Conservation (phyloP, 1,140 invertebrate genomes). For the Sitodiplosis mosellana region DNA sequence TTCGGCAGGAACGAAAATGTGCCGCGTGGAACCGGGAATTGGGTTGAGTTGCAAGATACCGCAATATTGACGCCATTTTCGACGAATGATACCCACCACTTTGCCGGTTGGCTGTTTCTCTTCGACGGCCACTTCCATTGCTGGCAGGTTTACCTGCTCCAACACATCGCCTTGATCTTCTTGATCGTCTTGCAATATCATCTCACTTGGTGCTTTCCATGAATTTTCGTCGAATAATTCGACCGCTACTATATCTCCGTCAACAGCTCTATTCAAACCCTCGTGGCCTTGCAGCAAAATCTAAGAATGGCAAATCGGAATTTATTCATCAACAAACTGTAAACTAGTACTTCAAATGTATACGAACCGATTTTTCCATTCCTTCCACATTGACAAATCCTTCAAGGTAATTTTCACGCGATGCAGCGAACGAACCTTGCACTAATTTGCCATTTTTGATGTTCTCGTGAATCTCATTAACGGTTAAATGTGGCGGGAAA, state of each 20-base stretch:
- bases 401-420: constrained; percentile 86
- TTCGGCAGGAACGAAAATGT: constrained; percentile 82
- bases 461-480: constrained; percentile 54
- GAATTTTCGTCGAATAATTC: constrained; percentile 76
- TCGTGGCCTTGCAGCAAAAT: constrained; percentile 76
- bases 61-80: constrained; percentile 95
- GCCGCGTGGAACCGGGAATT: constrained; percentile 48
- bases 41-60: constrained; percentile 74
- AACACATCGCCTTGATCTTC: constrained; percentile 42
- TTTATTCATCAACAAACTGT: background rate
- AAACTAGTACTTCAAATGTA: constrained; percentile 2
- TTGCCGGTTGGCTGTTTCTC: constrained; percentile 52
- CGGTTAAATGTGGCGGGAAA: constrained; percentile 73
- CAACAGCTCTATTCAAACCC: constrained; percentile 84
- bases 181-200: constrained; percentile 68
- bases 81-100: constrained; percentile 85
- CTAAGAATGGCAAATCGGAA: constrained; percentile 28
- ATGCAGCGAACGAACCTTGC: constrained; percentile 72
- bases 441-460: constrained; percentile 58
- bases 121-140: constrained; percentile 15
- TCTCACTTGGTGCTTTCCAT: constrained; percentile 74
- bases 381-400: constrained; percentile 70
- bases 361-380: constrained; percentile 50
- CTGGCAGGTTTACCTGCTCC: constrained; percentile 28
- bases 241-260: constrained; percentile 88